Evolutionary conservation across 2,113 vertebrate species (phyloP).

Genomic region (Ciconia maguari): DNA sequence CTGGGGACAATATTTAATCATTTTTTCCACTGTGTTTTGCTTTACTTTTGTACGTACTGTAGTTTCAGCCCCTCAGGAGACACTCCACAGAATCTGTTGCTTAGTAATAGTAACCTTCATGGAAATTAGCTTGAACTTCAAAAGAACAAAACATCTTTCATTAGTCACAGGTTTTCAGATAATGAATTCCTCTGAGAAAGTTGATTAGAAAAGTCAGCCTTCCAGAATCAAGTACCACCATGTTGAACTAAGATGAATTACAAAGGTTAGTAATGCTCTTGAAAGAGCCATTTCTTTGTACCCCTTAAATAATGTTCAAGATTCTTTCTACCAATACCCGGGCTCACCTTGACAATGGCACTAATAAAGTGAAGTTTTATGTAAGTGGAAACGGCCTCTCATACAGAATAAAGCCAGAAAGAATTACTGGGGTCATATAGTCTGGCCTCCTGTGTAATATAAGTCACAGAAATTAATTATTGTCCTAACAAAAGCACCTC

Average conservation of each 20-base stretch:
- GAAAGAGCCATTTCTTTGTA: neutral
- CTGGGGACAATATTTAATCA: neutral
- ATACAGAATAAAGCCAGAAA: neutral
- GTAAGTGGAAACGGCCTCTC: neutral
- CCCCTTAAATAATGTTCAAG: neutral
- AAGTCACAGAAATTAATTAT: neutral
- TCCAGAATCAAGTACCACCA: neutral
- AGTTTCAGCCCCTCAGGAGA: slow-evolving; percentile 57
- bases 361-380: neutral
- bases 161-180: slow-evolving; percentile 76
- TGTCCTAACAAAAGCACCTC: neutral
- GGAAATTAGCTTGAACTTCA: slow-evolving; percentile 80
- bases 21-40: neutral
- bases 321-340: neutral
- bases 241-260: neutral
- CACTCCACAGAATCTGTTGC: slow-evolving; percentile 75
- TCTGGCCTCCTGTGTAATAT: neutral
- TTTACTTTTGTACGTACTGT: neutral
- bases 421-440: neutral
- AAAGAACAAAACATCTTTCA: slow-evolving; percentile 76
- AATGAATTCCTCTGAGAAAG: slow-evolving; percentile 78
- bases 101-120: slow-evolving; percentile 78
- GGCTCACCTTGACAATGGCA: neutral
- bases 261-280: neutral
- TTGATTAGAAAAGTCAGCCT: slow-evolving; percentile 69